Percentiles rank a stretch among this genome's conserved stretches.
phyloP scores from a whole-genome alignment of 2,113 vertebrate genomes.

The Phasianus colchicus region DNA sequence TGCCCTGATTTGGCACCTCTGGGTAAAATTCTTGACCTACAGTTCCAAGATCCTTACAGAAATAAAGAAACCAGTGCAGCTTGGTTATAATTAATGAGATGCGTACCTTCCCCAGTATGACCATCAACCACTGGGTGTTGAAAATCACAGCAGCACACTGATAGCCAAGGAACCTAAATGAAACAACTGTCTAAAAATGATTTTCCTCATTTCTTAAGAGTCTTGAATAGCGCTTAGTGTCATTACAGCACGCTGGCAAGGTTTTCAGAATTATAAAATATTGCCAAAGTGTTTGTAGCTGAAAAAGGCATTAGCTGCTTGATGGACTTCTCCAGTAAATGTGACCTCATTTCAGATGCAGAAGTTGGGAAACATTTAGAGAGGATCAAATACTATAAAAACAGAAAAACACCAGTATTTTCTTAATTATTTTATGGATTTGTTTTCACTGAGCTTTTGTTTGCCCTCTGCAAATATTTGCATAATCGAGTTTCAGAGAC shows the following conservation, averaged over 20 bases:
- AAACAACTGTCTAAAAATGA: not conserved
- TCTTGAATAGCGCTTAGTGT: not conserved
- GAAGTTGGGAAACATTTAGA: not conserved
- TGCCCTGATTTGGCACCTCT: not conserved
- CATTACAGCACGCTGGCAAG: not conserved
- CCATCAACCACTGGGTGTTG: not conserved
- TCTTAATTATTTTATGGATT: conserved; percentile 40
- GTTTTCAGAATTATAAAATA: not conserved
- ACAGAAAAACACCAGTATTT: not conserved
- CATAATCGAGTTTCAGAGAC: conserved; percentile 36
- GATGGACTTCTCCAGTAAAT: not conserved
- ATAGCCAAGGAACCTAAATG: not conserved
- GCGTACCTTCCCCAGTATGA: not conserved
- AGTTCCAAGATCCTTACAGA: not conserved
- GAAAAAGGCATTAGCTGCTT: not conserved
- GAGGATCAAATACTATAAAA: not conserved
- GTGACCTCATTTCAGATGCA: not conserved
- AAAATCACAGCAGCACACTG: not conserved
- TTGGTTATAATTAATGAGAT: not conserved
- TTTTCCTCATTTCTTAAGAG: not conserved
- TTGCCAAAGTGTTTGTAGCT: not conserved
- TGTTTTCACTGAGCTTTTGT: not conserved
- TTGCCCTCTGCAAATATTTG: conserved; percentile 37
- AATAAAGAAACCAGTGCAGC: not conserved
- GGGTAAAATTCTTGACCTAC: not conserved